Evolutionary conservation across 2,113 vertebrate genomes (phyloP).

Genomic region (Podarcis muralis): DNA sequence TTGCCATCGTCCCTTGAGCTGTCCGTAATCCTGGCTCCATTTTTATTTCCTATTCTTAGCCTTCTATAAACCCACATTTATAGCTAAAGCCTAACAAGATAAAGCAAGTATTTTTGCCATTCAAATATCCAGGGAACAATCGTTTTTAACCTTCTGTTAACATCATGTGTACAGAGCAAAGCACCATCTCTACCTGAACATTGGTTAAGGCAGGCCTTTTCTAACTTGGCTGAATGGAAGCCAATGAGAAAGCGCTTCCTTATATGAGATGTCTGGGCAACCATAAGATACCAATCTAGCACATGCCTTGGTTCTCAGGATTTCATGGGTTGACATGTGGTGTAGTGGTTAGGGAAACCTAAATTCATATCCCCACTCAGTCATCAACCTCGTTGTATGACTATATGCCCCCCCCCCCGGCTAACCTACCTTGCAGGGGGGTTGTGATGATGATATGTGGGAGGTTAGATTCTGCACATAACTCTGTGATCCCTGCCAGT

Average conservation of each 20-base stretch:
- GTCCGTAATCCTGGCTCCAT: slow-evolving; percentile 53
- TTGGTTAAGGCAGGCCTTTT: slow-evolving; percentile 25
- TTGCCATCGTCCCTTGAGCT: slow-evolving; percentile 24
- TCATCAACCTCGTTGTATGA: neutral
- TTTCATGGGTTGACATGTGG: neutral
- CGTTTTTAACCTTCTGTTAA: slow-evolving; percentile 40
- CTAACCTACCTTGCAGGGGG: neutral
- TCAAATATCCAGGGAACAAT: slow-evolving; percentile 53
- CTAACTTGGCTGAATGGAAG: neutral
- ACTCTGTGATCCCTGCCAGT: no score
- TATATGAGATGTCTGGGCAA: neutral
- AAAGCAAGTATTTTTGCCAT: slow-evolving; percentile 47
- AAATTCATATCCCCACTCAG: neutral
- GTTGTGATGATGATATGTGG: no score
- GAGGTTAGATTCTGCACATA: neutral
- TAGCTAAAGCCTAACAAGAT: slow-evolving; percentile 53
- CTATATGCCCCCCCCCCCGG: neutral
- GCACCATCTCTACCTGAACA: slow-evolving; percentile 9
- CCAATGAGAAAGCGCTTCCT: neutral
- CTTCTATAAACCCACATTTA: slow-evolving; percentile 51
- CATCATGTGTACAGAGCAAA: slow-evolving; percentile 46
- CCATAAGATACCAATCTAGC: neutral
- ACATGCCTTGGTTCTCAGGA: neutral
- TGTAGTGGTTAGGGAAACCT: neutral
- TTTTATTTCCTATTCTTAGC: slow-evolving; percentile 49